These are phyloP conservation scores for Ectemnius continuus DNA, from an alignment of 2,888 invertebrate species.

Conservation along the genomic window DNA sequence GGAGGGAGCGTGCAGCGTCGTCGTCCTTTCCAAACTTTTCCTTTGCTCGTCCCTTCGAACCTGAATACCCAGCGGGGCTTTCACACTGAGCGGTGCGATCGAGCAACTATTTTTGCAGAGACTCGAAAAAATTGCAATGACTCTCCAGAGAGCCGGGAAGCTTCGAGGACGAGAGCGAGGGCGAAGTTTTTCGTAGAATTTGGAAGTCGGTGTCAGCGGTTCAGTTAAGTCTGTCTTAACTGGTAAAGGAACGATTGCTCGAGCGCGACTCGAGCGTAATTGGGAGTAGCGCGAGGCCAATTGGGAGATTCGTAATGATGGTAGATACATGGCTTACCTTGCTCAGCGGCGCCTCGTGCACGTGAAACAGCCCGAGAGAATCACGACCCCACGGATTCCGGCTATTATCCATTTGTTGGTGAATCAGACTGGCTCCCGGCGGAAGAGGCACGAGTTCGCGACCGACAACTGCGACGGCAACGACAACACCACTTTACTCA, in stretches of 20 bases:
- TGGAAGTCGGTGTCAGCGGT: no score
- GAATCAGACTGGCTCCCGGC: conserved; percentile 29
- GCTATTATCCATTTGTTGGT: conserved; percentile 59
- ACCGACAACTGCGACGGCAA: conserved; percentile 54
- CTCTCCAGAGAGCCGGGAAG: neutral
- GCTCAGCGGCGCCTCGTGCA: conserved; percentile 39
- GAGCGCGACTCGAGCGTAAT: neutral
- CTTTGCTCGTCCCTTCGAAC: no score
- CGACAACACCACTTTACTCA: conserved; percentile 61
- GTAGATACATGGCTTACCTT: conserved; percentile 44
- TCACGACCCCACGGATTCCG: conserved; percentile 32
- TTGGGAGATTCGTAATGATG: no score
- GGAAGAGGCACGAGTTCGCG: conserved; percentile 46
- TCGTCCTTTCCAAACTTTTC: conserved; percentile 34
- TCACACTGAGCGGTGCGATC: no score
- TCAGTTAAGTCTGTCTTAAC: no score
- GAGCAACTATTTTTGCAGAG: no score
- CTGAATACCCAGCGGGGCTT: no score
- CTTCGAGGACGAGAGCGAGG: no score
- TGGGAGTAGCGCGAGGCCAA: no score
- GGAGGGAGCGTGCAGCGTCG: conserved; percentile 52
- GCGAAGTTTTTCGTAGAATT: no score
- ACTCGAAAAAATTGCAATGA: no score
- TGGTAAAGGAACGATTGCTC: neutral
- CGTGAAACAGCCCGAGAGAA: conserved; percentile 36